Evolutionary conservation across 2,888 invertebrate genomes (phyloP).

Genomic region (Heterodera filipjevi): DNA sequence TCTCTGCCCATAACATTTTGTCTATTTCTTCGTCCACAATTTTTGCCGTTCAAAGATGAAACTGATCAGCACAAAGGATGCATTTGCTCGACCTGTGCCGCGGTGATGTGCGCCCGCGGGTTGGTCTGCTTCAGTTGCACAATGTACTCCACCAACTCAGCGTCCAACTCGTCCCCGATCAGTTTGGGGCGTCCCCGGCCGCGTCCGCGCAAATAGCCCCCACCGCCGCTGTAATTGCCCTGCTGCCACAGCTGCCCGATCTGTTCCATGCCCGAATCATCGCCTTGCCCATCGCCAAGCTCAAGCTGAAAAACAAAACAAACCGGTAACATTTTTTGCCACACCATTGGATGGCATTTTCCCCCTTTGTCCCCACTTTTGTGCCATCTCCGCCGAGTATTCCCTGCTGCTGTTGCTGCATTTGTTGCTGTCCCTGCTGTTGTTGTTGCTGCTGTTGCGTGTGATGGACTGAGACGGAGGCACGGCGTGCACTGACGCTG

Average conservation of each 20-base stretch:
- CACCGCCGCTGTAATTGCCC: slow-evolving; percentile 18
- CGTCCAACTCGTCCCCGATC: slow-evolving; percentile 64
- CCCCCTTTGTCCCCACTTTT: neutral
- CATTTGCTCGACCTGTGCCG: slow-evolving; percentile 36
- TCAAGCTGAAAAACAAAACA: neutral
- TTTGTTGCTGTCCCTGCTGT: neutral
- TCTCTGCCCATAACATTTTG: too few species aligned
- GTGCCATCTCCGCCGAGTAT: neutral
- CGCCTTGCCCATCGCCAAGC: neutral
- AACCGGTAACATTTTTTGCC: neutral
- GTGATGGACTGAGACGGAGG: slow-evolving; percentile 9
- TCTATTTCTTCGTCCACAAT: too few species aligned
- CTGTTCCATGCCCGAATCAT: slow-evolving; percentile 11
- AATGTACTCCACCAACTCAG: slow-evolving; percentile 63
- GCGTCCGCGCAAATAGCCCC: slow-evolving; percentile 52
- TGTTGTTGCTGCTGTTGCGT: neutral
- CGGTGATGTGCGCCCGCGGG: slow-evolving; percentile 53
- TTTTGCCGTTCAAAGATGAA: too few species aligned
- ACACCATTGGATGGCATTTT: neutral
- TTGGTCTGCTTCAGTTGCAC: slow-evolving; percentile 45
- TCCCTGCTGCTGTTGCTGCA: slow-evolving; percentile 7
- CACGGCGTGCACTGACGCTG: slow-evolving; percentile 4
- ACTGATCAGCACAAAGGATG: too few species aligned
- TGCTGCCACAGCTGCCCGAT: slow-evolving; percentile 27
- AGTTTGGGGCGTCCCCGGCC: slow-evolving; percentile 63